Percentiles rank a stretch among this genome's conserved stretches.
Evolutionary conservation across 2,797 vertebrate species (phyloP).

Genomic region (Leucoraja ocellata): DNA sequence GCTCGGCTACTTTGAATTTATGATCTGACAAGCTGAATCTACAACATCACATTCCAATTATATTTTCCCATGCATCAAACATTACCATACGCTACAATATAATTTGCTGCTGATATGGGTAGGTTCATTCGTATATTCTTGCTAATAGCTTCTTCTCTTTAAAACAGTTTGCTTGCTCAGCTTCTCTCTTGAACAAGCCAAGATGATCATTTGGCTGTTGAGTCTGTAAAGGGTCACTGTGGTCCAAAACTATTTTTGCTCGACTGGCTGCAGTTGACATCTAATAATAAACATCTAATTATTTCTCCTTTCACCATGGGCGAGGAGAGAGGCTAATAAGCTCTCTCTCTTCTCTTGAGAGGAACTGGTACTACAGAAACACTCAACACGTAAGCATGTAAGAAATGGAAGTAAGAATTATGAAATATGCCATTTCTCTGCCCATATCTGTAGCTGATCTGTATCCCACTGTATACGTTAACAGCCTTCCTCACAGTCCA

Average conservation of each 20-base stretch:
- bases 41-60: neutral
- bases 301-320: neutral
- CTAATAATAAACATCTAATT: neutral
- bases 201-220: neutral
- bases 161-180: neutral
- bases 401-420: no score
- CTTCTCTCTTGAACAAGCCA: neutral
- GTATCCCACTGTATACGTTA: no score
- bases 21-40: neutral
- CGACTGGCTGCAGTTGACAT: neutral
- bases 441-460: no score
- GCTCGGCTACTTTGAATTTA: conserved; percentile 13
- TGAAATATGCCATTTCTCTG: no score
- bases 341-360: neutral
- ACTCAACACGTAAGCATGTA: no score
- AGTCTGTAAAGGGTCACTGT: neutral
- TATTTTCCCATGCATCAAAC: neutral
- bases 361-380: neutral
- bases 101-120: neutral
- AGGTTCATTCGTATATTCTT: neutral
- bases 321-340: neutral
- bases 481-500: no score
- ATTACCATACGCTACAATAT: neutral
- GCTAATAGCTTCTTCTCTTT: neutral
- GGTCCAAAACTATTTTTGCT: neutral